Percentiles rank a stretch among this genome's conserved stretches.
These are phyloP conservation scores for Anas bernieri DNA, from an alignment of 2,797 vertebrate species.

Conservation along the genomic window DNA sequence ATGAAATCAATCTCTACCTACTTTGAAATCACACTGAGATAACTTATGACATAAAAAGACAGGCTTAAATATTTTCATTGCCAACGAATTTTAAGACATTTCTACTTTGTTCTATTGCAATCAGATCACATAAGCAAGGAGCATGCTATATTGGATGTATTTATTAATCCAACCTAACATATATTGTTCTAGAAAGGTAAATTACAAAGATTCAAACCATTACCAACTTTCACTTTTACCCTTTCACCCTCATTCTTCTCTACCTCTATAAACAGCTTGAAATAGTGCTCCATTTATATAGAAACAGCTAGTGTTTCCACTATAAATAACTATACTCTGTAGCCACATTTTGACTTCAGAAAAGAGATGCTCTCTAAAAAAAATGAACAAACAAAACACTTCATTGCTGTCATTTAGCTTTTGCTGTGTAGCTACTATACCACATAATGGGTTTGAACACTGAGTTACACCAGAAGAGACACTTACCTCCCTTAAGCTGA, in stretches of 20 bases:
- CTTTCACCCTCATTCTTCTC: not conserved
- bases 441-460: not conserved
- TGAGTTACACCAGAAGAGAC: not conserved
- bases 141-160: not conserved
- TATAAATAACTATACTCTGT: not conserved
- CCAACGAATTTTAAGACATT: not conserved
- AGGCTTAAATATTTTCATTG: not conserved
- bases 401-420: not conserved
- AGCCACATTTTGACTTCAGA: not conserved
- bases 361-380: not conserved
- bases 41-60: conserved; percentile 14
- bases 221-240: not conserved
- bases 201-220: not conserved
- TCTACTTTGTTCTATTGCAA: not conserved
- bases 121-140: not conserved
- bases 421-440: not conserved
- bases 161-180: not conserved
- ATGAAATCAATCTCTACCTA: conserved; percentile 16
- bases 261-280: not conserved
- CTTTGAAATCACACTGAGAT: conserved; percentile 20
- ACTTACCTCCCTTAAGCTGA: conserved; percentile 95
- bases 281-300: not conserved
- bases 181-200: not conserved
- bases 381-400: not conserved
- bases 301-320: not conserved